phyloP scores from a whole-genome alignment of 2,113 vertebrate genomes.

The Megaleporinus macrocephalus region DNA sequence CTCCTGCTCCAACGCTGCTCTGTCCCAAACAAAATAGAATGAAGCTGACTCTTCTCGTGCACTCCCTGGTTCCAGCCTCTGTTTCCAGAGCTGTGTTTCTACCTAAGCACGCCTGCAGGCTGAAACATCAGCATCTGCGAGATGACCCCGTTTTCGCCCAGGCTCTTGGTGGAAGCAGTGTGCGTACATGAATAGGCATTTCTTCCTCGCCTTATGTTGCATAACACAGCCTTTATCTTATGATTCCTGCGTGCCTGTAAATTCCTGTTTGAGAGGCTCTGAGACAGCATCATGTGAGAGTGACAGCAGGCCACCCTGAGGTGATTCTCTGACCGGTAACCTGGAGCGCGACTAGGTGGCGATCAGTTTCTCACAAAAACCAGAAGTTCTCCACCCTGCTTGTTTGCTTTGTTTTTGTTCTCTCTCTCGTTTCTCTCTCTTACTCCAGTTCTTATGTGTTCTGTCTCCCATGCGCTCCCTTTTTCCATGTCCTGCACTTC shows the following conservation, averaged over 20 bases:
- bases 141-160: slow-evolving; percentile 8
- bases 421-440: not conserved
- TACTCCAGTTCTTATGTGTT: not conserved
- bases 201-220: slow-evolving; percentile 8
- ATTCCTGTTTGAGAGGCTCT: not conserved
- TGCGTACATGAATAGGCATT: not conserved
- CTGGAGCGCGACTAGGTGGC: not conserved
- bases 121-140: not conserved
- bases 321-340: not conserved
- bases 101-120: not conserved
- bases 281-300: slow-evolving; percentile 12
- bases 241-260: not conserved
- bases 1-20: not conserved
- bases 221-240: slow-evolving; percentile 5
- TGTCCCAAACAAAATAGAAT: not conserved
- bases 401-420: not conserved
- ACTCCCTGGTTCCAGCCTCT: not conserved
- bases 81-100: slow-evolving; percentile 21
- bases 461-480: not conserved
- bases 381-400: no score
- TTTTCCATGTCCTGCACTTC: not conserved
- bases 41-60: slow-evolving; percentile 24
- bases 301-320: not conserved
- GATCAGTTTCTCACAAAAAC: no score
- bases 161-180: not conserved